Evolutionary conservation across 2,113 vertebrate genomes (phyloP).

Genomic region (Microcebus tavaratra): DNA sequence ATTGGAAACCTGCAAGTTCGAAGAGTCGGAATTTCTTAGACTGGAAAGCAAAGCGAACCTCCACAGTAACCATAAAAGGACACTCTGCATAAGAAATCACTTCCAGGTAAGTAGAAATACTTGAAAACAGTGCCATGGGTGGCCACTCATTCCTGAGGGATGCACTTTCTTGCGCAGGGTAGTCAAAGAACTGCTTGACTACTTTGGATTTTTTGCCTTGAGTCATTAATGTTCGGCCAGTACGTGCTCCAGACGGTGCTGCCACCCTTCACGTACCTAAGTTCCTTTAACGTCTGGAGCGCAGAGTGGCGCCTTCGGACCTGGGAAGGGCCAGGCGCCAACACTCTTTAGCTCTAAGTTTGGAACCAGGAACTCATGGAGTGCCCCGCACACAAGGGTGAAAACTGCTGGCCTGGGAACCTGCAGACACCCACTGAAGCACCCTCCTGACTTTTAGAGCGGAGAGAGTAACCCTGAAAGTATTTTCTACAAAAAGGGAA

Average conservation of each 20-base stretch:
- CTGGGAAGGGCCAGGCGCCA: background rate
- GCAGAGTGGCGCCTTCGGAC: too few relatives aligned
- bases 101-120: too few relatives aligned
- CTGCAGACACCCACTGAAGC: background rate
- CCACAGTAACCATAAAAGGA: background rate
- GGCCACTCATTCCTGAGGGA: background rate
- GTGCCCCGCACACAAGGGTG: too few relatives aligned
- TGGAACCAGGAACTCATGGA: background rate
- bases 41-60: background rate
- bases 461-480: background rate
- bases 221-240: background rate
- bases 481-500: background rate
- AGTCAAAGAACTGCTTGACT: too few relatives aligned
- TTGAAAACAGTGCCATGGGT: background rate
- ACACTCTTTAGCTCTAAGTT: background rate
- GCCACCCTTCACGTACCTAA: background rate
- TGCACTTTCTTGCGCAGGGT: accelerated
- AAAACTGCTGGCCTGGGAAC: background rate
- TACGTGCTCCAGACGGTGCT: accelerated
- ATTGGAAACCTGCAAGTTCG: background rate
- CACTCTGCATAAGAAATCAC: background rate
- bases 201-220: background rate
- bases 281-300: background rate
- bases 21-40: background rate
- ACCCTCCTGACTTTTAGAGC: background rate